These are phyloP conservation scores for Phodopus roborovskii DNA, from an alignment of 2,113 vertebrate genomes.

Conservation along the genomic window DNA sequence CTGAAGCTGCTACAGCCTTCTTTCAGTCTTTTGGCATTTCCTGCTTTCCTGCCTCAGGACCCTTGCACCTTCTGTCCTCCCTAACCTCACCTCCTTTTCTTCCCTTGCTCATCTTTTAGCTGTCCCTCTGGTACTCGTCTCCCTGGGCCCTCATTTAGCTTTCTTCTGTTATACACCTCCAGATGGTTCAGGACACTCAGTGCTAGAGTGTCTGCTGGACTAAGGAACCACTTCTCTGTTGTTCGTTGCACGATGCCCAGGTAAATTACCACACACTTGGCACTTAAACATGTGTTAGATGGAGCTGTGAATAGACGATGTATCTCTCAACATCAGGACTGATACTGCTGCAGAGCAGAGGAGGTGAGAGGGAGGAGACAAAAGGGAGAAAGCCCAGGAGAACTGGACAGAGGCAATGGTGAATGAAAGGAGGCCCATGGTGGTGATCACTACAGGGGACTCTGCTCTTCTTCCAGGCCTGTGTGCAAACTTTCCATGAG, in stretches of 20 bases:
- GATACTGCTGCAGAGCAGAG: background rate
- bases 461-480: constrained; percentile 68
- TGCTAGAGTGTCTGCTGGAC: background rate
- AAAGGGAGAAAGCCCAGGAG: background rate
- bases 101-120: background rate
- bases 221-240: background rate
- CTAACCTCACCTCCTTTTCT: background rate
- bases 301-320: background rate
- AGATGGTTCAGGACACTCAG: background rate
- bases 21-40: background rate
- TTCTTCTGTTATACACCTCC: background rate
- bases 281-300: background rate
- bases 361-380: background rate
- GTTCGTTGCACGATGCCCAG: background rate
- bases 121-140: background rate
- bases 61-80: background rate
- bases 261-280: background rate
- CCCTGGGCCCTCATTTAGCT: background rate
- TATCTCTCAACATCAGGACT: background rate
- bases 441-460: background rate
- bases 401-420: background rate
- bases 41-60: background rate
- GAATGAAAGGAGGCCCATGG: background rate
- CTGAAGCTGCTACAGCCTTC: background rate
- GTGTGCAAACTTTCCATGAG: constrained; percentile 80